phyloP scores from a whole-genome alignment of 2,888 invertebrate species.

The Eupithecia vulgata region DNA sequence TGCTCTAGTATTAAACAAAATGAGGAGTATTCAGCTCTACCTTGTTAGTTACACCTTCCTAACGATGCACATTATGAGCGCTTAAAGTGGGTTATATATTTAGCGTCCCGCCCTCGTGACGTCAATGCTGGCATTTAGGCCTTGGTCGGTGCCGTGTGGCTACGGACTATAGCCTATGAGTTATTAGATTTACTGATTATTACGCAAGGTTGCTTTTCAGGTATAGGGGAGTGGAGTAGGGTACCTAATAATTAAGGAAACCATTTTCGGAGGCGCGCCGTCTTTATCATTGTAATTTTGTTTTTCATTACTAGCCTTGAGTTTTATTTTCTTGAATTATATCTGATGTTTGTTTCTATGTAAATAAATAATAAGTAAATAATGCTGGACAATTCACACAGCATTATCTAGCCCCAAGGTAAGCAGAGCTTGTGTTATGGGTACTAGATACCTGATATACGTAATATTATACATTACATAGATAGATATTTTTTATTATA shows the following conservation, averaged over 20 bases:
- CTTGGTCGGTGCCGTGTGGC: constrained; percentile 45
- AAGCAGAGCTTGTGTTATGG: too few relatives aligned
- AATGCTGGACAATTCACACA: too few relatives aligned
- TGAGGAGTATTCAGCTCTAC: background rate
- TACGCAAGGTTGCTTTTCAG: constrained; percentile 23
- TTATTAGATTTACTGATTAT: constrained; percentile 29
- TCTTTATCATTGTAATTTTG: background rate
- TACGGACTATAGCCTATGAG: constrained; percentile 32
- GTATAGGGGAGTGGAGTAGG: constrained; percentile 4
- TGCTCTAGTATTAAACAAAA: background rate
- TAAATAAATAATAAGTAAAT: too few relatives aligned
- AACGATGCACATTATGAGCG: background rate
- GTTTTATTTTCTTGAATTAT: background rate
- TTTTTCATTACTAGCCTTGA: background rate
- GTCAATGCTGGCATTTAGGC: constrained; percentile 80
- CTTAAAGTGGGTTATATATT: constrained; percentile 54
- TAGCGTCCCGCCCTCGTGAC: constrained; percentile 74
- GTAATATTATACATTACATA: too few relatives aligned
- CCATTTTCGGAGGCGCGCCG: background rate
- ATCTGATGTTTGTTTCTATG: background rate
- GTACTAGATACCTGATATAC: too few relatives aligned
- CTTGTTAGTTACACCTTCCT: constrained; percentile 2
- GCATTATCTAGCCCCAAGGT: too few relatives aligned
- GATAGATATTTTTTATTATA: too few relatives aligned
- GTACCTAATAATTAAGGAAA: constrained; percentile 3